A percentile compares a stretch with the other conserved stretches of the same genome.
Evolutionary conservation across 1,140 invertebrate species (phyloP).

Genomic region (Papilio glaucus): DNA sequence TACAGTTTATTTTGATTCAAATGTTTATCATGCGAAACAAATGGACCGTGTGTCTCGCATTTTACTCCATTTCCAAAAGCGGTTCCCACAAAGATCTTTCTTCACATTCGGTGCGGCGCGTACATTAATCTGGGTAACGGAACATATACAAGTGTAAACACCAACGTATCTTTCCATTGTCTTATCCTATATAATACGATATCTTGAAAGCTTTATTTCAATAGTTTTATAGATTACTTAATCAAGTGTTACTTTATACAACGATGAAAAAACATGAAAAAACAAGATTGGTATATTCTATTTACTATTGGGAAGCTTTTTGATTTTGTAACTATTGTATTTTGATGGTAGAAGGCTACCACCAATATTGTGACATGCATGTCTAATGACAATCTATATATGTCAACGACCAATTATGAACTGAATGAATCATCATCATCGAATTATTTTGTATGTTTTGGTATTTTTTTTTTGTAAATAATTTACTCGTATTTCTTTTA

Average conservation of each 20-base stretch:
- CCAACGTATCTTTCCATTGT: conserved; percentile 52
- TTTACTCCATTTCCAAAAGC: conserved; percentile 62
- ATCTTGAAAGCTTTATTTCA: conserved; percentile 47
- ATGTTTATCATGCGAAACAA: conserved; percentile 16
- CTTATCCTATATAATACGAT: conserved; percentile 47
- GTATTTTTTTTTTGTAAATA: too few relatives aligned
- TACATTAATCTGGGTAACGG: conserved; percentile 74
- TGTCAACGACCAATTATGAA: too few relatives aligned
- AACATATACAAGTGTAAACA: conserved; percentile 48
- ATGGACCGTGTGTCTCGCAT: conserved; percentile 40
- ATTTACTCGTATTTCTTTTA: too few relatives aligned
- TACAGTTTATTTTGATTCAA: neutral
- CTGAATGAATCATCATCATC: too few relatives aligned
- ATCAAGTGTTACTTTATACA: conserved; percentile 34
- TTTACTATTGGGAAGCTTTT: neutral
- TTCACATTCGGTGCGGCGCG: conserved; percentile 71
- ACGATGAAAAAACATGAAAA: conserved; percentile 33
- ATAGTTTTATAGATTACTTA: conserved; percentile 36
- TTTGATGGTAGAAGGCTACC: too few relatives aligned
- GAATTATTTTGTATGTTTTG: too few relatives aligned
- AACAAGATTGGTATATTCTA: neutral
- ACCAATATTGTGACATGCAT: too few relatives aligned
- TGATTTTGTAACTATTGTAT: too few relatives aligned
- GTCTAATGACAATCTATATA: too few relatives aligned
- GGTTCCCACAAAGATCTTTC: conserved; percentile 77